Evolutionary conservation across 2,797 vertebrate species (phyloP).

Genomic region (Eospalax fontanierii): DNA sequence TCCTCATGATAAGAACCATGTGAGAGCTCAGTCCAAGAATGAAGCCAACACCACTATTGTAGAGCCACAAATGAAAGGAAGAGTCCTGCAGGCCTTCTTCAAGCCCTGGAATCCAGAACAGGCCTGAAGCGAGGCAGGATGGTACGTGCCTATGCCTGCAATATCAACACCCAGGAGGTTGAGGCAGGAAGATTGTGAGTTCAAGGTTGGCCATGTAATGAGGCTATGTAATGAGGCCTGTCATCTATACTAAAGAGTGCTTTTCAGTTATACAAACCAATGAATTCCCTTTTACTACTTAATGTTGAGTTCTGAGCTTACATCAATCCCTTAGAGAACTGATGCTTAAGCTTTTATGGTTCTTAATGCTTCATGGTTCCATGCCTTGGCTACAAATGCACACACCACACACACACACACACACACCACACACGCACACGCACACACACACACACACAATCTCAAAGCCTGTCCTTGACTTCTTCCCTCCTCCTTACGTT

Average conservation of each 20-base stretch:
- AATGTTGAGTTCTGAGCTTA: neutral
- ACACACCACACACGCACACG: neutral
- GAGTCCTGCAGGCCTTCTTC: neutral
- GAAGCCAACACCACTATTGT: neutral
- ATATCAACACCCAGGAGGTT: neutral
- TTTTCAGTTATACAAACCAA: neutral
- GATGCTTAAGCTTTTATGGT: neutral
- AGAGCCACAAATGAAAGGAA: neutral
- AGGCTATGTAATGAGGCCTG: neutral
- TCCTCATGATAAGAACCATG: neutral
- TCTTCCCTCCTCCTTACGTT: neutral
- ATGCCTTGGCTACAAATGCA: neutral
- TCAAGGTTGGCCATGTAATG: neutral
- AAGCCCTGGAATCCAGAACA: neutral
- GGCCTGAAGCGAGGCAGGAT: neutral
- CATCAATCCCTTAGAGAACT: neutral
- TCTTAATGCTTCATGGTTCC: slow-evolving; percentile 2
- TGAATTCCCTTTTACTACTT: neutral
- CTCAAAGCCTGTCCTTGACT: neutral
- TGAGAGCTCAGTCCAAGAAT: neutral
- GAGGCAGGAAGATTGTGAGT: neutral
- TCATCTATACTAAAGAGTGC: neutral
- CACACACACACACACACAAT: neutral
- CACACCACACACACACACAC: neutral
- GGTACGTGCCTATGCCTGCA: neutral